A percentile compares a stretch with the other conserved stretches of the same genome.
phyloP scores from a whole-genome alignment of 2,797 vertebrate species.

The Uromys caudimaculatus region DNA sequence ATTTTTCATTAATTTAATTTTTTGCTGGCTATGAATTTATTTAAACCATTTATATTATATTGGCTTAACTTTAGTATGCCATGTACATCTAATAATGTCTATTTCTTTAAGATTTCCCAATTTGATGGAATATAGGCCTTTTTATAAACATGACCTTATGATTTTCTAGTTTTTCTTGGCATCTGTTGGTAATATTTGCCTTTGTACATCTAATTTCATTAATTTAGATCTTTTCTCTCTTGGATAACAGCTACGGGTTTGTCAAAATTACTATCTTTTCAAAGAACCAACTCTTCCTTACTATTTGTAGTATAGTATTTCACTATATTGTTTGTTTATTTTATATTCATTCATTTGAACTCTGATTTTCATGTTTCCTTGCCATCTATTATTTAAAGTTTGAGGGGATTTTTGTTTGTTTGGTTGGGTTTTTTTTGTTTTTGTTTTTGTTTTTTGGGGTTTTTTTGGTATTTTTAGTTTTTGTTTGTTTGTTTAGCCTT shows the following conservation, averaged over 20 bases:
- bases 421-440: no score
- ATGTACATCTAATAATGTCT: background rate
- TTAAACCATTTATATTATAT: background rate
- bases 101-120: background rate
- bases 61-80: background rate
- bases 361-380: background rate
- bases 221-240: background rate
- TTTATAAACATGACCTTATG: background rate
- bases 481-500: background rate
- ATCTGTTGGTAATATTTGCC: background rate
- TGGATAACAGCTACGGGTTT: background rate
- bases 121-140: background rate
- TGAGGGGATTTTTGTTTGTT: background rate
- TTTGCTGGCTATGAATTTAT: background rate
- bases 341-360: background rate
- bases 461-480: background rate
- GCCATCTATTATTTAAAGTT: background rate
- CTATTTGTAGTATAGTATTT: no score
- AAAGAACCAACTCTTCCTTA: background rate
- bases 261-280: background rate
- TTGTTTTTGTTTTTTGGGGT: no score
- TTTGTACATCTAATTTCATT: background rate
- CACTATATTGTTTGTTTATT: background rate
- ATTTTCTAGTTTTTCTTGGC: background rate
- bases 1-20: background rate